phyloP scores from a whole-genome alignment of 2,113 vertebrate species.

The Eubucco bourcierii region DNA sequence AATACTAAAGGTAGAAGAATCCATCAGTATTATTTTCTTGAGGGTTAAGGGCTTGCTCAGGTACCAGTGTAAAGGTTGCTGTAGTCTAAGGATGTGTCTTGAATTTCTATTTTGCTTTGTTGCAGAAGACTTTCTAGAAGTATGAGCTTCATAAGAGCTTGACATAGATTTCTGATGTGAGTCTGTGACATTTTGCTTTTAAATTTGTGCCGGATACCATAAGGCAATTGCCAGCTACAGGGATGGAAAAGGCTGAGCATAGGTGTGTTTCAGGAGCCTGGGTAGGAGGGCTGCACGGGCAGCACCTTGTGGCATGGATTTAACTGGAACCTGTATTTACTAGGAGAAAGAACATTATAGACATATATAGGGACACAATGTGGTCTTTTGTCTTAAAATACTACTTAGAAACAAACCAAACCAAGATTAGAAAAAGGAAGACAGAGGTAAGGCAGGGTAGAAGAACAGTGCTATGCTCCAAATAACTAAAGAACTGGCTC shows the following conservation, averaged over 20 bases:
- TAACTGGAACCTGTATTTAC: not conserved
- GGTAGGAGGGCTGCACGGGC: not conserved
- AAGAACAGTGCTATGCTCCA: not conserved
- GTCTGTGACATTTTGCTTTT: not conserved
- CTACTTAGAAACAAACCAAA: not conserved
- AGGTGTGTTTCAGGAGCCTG: fast-evolving
- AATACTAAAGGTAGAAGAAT: not conserved
- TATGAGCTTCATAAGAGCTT: not conserved
- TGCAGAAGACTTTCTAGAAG: not conserved
- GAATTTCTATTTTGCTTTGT: not conserved
- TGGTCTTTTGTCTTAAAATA: not conserved
- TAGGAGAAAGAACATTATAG: not conserved
- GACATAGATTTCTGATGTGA: not conserved
- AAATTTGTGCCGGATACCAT: no score
- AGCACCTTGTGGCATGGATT: fast-evolving
- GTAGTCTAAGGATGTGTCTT: not conserved
- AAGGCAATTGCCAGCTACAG: not conserved
- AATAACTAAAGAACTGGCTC: not conserved
- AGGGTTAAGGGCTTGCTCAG: not conserved
- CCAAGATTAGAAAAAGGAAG: not conserved
- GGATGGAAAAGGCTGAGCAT: fast-evolving
- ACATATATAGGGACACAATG: fast-evolving
- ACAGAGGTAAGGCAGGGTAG: not conserved
- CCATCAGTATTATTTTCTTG: not conserved
- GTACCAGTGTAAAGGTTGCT: not conserved